Conservation (phyloP, 37 sponge, comb jelly and placozoan genomes). For the Theonella swinhoei region DNA sequence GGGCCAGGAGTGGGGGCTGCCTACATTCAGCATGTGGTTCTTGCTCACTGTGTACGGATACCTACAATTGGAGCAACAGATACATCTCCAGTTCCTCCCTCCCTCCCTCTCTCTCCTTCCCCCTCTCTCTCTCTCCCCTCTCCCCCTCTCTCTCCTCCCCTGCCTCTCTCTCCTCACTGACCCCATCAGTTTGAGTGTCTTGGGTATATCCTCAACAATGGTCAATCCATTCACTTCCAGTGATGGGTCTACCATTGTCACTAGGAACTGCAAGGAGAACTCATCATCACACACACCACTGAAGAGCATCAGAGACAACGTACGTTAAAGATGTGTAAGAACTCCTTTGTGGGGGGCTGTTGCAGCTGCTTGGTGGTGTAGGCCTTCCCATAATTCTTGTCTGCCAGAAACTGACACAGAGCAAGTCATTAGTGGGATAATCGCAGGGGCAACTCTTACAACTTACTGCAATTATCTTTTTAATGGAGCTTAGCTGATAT, state of each 20-base stretch:
- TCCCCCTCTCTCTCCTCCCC: background rate
- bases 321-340: conserved; percentile 68
- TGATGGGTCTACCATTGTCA: conserved; percentile 35
- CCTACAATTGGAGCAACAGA: background rate
- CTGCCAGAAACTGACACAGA: conserved; percentile 44
- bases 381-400: conserved; percentile 34
- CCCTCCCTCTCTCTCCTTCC: background rate
- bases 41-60: conserved; percentile 75
- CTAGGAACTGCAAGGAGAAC: conserved; percentile 49
- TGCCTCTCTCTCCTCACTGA: background rate
- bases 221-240: conserved; percentile 59
- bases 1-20: conserved; percentile 86
- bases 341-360: conserved; percentile 62
- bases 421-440: background rate
- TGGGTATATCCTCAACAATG: conserved; percentile 74
- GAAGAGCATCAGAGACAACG: background rate
- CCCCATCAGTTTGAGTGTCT: conserved; percentile 40
- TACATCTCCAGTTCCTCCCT: background rate
- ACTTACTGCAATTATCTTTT: conserved; percentile 59
- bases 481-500: conserved; percentile 42
- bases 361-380: conserved; percentile 55
- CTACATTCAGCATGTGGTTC: conserved; percentile 69
- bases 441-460: background rate
- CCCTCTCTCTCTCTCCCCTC: background rate
- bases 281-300: background rate